Conservation (phyloP, 2,113 vertebrate species). For the Macaca nemestrina region DNA sequence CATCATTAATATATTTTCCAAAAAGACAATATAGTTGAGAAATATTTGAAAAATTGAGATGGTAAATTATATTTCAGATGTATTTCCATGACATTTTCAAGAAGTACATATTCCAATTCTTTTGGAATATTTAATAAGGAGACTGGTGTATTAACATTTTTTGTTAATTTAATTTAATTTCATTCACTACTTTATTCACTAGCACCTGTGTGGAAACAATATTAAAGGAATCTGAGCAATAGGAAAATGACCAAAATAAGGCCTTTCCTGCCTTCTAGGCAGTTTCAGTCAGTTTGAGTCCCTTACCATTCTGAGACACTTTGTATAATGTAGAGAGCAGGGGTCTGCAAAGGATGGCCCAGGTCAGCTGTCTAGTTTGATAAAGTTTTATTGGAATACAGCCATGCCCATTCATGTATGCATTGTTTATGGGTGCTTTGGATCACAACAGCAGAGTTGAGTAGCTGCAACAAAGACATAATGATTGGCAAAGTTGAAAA, state of each 20-base stretch:
- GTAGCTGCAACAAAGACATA: background rate
- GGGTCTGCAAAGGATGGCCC: background rate
- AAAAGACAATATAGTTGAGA: background rate
- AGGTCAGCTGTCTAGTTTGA: background rate
- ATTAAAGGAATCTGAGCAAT: background rate
- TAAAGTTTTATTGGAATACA: background rate
- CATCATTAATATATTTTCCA: background rate
- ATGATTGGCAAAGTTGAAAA: background rate
- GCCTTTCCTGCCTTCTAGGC: background rate
- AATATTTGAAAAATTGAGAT: background rate
- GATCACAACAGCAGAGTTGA: background rate
- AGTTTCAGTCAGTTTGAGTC: background rate
- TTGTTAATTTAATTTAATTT: background rate
- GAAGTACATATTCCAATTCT: background rate
- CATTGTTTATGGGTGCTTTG: background rate
- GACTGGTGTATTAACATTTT: background rate
- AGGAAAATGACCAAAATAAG: background rate
- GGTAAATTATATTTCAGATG: background rate
- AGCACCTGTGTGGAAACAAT: background rate
- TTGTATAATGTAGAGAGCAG: background rate
- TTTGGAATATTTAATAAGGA: conserved; percentile 38
- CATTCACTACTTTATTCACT: background rate
- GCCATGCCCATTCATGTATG: background rate
- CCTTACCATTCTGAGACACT: background rate
- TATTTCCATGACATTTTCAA: background rate